Evolutionary conservation across 1,140 invertebrate genomes (phyloP), one percentile per base, ranked within the genome.

Genomic region (Apis florea): DNA sequence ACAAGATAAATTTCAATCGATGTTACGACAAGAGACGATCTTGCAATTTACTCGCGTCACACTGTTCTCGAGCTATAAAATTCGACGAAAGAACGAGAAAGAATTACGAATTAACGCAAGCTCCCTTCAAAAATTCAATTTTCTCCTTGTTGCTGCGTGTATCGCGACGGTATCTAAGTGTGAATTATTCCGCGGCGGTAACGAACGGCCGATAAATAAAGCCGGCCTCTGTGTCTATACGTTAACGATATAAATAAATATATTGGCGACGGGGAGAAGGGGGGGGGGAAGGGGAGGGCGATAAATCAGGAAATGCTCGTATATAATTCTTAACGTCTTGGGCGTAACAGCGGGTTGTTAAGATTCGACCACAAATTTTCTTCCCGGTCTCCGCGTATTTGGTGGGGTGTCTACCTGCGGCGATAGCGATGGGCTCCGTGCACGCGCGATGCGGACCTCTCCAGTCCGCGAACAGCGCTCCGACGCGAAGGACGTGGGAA

Each of bases 401-500:
- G 87, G 89, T 89, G 89, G 89, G 87, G 87, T 87, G 85, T 84
- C 91, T 92, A 92, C 92, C 91, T 92, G 91, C 80, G 83, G 87
- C 90, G 90, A 92, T 91, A 91, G 89, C 90, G 90, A 91, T 90
- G 89, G 90, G 83, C 86, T 89, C 56, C 80, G 87, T 87, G 83
- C 85, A 87, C 86, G 86, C 86, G 88, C 87, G 88, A 73, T 83
- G 79, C 85, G 81, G 81, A 84, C 78, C 85, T 89, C 90, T 91
- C 90, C 91, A 92, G 92, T 93, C 90, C 89, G 90, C 91, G 92
- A 90, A 90, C 87, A 90, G 90, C 91, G 90, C 90, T 92, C 90
- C 87, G 83, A 89, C 85, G 87, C 87, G 90, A 83, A 90, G 91
- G 91, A 92, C 91, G 90, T 90, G 83, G 82, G 72, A 86, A 83